Evolutionary conservation across 2,113 vertebrate species (phyloP).

Genomic region (Sinocyclocheilus anshuiensis): DNA sequence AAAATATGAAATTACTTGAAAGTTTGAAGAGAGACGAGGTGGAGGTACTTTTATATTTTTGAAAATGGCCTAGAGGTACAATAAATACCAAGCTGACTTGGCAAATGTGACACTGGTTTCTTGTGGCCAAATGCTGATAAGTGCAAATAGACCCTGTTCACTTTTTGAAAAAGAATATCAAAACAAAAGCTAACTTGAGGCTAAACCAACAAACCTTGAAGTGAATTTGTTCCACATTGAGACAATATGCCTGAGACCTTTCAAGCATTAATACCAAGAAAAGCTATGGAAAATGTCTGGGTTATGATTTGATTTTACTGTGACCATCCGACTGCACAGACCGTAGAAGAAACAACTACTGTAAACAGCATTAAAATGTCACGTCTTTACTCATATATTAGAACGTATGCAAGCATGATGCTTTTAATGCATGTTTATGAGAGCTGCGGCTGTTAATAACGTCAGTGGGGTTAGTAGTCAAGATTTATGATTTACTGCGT

Average conservation of each 20-base stretch:
- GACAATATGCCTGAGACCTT: not conserved
- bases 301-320: slow-evolving; percentile 1
- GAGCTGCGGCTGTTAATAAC: not conserved
- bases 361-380: not conserved
- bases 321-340: not conserved
- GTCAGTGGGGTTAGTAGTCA: not conserved
- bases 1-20: not conserved
- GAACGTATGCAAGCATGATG: not conserved
- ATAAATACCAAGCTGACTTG: slow-evolving; percentile 4
- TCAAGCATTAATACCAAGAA: not conserved
- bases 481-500: not conserved
- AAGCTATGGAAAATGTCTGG: not conserved
- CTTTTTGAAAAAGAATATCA: not conserved
- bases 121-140: slow-evolving; percentile 38
- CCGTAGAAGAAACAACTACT: not conserved
- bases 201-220: slow-evolving; percentile 34
- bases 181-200: slow-evolving; percentile 22
- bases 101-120: slow-evolving; percentile 22
- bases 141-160: not conserved
- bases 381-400: not conserved
- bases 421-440: not conserved
- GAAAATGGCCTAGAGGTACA: slow-evolving; percentile 1
- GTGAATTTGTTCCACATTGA: slow-evolving; percentile 11
- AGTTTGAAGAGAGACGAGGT: not conserved
- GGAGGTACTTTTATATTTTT: not conserved